Evolutionary conservation across 1,140 invertebrate species (phyloP), one percentile per base, ranked within the genome.

Genomic region (Eubasilissa regina): DNA sequence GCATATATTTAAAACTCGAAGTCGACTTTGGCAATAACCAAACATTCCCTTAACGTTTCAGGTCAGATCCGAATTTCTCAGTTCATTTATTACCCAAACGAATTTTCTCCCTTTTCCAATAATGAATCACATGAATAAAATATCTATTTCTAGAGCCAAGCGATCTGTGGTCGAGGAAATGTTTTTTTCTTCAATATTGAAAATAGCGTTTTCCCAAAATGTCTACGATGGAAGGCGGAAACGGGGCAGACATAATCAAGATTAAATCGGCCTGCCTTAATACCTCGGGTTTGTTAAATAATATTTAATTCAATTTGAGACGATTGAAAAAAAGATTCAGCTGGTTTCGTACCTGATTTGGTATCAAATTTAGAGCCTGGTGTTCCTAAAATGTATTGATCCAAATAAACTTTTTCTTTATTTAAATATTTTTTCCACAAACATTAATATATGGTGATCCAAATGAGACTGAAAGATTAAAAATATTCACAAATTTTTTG

Each of bases 71-170:
- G 60, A 51, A 72, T 56, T 74, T 66, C 79, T 68, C 75, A 58
- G 70, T 70, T 48, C 73, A 78, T 81, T 72, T 81, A 81, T 81
- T 81, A 75, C 60, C 72, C 68, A 56, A 68, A 56, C 60, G 56
- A 73, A 47, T 53, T 48, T 55, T 79, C 76, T 56, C 56, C 73
- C 74, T 66, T 79, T 75, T 15, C 72, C 77, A 78, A 81, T 81
- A 81, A 81, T 79, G 80, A 81, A 75, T 51, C 73, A 58, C 80
- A 81, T 81, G 80, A 81, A 81, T 81, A 81, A 81, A 81, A 81
- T 77, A 76, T 76, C 77, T 68, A 79, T 81, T 78, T 81, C 73
- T 68, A 15, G 75, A 77, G 64, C 66, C n/a, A 44, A 68, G 45
- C 80, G 76, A 81, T 77, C 72, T 43, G 43, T 51, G 75, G 56